Evolutionary conservation across 2,113 vertebrate species (phyloP), one percentile per base, ranked within the genome.

Genomic region (Andinoacara biseriatus): DNA sequence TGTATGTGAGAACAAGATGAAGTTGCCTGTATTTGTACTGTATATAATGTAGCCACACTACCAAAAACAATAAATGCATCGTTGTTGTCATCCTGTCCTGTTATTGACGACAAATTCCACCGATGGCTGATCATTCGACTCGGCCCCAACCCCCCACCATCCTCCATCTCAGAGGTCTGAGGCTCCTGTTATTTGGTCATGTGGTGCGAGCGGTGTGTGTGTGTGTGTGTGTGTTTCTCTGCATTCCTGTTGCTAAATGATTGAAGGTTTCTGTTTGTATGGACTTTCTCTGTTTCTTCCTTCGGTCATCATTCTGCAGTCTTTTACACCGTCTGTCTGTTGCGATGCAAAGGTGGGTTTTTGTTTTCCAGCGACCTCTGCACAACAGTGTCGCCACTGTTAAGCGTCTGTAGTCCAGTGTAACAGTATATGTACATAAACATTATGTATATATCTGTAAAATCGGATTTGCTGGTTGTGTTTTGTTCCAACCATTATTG

Each of bases 11-110:
- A 93, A 93, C 86, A 87, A 90, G 92, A 91, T 87, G 83, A 93
- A 93, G 95, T 97, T 96, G 96, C 97, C 97, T 96, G 96, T 97
- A 96, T 94, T 98, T 97, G 97, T 98, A 98, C 97, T 98, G 97
- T 99, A 98, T 80, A 92, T 88, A 90, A 80, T 97, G 96, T 98
- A 98, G 97, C 96, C 96, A 95, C 97, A 98, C 97, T 97, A 98
- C 97, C 97, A 97, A 97, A 97, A 90, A 90, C 79, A 84, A 91
- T 83, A 83, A 59, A 90, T 84, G 82, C 81, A 74, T 86, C 87
- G 77, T 29, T 87, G 89, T 86, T 54, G 82, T 87, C 82, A 84
- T 82, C 38, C 86, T 90, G 84, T 82, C 88, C 76, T 83, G 75
- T 77, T 91, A 74, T 65, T 83, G 78, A 89, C 76, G 46, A 87